Evolutionary conservation across 2,888 invertebrate species (phyloP), one percentile per base, ranked within the genome.

Genomic region (Brenthis ino): DNA sequence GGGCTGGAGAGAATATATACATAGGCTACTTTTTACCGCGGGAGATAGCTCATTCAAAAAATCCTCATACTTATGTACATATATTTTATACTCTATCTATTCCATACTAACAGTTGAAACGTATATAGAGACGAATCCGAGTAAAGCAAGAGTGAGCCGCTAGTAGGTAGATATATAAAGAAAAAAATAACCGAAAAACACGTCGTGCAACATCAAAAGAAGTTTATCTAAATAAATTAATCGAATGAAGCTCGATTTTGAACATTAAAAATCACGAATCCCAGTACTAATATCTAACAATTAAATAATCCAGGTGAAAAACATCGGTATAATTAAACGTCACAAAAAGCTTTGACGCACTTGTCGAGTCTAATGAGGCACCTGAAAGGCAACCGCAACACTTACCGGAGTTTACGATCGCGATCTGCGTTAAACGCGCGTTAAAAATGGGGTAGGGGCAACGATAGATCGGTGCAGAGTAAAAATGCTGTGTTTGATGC

Each of bases 291-390:
- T 48, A 47, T 20, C 61, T 33, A 58, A 69, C 69, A 69, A 69
- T 69, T 63, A 66, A 63, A 69, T 69, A 66, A 66, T 58, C 63
- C 63, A 66, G 47, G 43, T 53, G 61, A 66, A 61, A 69, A 66
- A 67, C 67, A 67, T 67, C 71, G 63, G 67, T 72, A 76, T 76
- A 79, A 80, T 80, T 80, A 79, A 78, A 81, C 79, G 77, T 72
- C 72, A 75, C 28, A 73, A 74, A 77, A 74, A 74, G 76, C 81
- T 87, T 87, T 86, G 85, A 86, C 80, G 84, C 85, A 87, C 86
- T 84, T 78, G 85, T 77, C 74, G 77, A 76, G 79, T 76, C 82
- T 88, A 87, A 87, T 86, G 88, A 88, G 86, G 81, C 83, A 82
- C 82, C 85, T 81, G 82, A 77, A 80, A 74, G 71, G 71, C 72